These are phyloP conservation scores for Aix galericulata DNA, from an alignment of 2,113 vertebrate genomes.

Conservation along the genomic window DNA sequence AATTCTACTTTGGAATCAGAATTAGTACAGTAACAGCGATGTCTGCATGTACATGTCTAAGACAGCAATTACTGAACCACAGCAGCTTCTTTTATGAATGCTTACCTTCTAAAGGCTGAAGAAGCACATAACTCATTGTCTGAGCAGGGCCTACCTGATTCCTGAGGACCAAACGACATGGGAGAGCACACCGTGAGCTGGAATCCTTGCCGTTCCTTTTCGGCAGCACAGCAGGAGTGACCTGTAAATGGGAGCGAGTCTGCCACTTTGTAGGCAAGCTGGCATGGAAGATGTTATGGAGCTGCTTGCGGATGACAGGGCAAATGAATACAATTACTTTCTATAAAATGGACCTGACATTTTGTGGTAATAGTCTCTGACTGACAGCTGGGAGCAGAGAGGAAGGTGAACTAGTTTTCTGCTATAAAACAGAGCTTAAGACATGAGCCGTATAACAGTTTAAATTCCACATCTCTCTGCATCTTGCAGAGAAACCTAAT, in stretches of 20 bases:
- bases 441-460: neutral
- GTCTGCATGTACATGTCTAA: fast-evolving
- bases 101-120: neutral
- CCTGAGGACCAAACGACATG: neutral
- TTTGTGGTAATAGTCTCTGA: neutral
- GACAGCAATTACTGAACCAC: neutral
- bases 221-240: neutral
- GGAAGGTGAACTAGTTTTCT: neutral
- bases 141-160: neutral
- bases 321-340: neutral
- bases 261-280: neutral
- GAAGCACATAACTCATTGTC: neutral
- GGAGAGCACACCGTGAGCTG: neutral
- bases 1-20: neutral
- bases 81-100: neutral
- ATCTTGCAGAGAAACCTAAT: slow-evolving; percentile 60
- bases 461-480: slow-evolving; percentile 28
- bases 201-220: neutral
- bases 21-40: fast-evolving
- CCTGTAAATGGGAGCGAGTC: neutral
- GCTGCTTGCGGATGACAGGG: neutral
- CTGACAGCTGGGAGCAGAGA: neutral
- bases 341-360: neutral
- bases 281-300: neutral
- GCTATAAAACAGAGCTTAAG: neutral